Evolutionary conservation across 2,888 invertebrate species (phyloP).

Genomic region (Acrocyrtus sp.): DNA sequence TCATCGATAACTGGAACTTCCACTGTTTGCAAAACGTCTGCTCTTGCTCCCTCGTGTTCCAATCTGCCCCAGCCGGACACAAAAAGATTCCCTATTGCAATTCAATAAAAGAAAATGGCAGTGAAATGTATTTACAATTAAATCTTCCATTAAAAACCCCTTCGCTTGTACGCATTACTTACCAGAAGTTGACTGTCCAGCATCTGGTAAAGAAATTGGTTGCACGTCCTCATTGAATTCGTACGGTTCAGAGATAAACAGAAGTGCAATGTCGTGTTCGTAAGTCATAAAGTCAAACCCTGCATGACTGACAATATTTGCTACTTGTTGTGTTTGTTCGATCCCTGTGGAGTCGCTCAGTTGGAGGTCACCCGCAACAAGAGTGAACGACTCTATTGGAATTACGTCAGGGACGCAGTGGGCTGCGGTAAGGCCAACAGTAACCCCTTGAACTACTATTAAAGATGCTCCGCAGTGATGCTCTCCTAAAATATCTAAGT

Average conservation of each 20-base stretch:
- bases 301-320: conserved; percentile 15
- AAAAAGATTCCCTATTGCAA: conserved; percentile 10
- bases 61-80: conserved; percentile 22
- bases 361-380: conserved; percentile 27
- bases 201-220: conserved; percentile 9
- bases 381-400: neutral
- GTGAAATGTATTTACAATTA: neutral
- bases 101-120: neutral
- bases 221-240: conserved; percentile 22
- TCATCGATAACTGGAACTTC: conserved; percentile 11
- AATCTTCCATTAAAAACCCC: neutral
- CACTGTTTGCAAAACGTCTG: conserved; percentile 11
- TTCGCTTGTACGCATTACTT: neutral
- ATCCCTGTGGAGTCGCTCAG: conserved; percentile 14
- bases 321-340: conserved; percentile 14
- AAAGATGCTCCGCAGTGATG: conserved; percentile 25
- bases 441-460: conserved; percentile 1
- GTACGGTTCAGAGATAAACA: conserved; percentile 14
- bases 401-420: conserved; percentile 5
- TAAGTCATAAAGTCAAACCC: neutral
- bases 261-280: conserved; percentile 17
- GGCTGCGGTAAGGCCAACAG: conserved; percentile 21
- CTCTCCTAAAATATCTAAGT: neutral
- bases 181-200: conserved; percentile 6
- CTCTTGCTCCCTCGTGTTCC: neutral